phyloP scores from a whole-genome alignment of 2,113 vertebrate species.

The Trichomycterus rosablanca region DNA sequence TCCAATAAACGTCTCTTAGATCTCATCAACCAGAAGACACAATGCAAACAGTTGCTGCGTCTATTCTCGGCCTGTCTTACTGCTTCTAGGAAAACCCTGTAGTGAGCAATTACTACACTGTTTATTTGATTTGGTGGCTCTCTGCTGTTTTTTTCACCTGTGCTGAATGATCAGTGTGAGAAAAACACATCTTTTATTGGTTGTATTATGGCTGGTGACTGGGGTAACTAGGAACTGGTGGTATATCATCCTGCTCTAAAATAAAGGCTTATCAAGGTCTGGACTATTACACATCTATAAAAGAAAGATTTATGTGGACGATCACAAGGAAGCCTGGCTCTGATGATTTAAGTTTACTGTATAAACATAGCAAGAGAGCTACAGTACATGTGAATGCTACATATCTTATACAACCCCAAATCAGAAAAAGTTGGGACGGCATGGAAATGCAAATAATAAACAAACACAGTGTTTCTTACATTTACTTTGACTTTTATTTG shows the following conservation, averaged over 20 bases:
- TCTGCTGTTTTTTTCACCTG: conserved; percentile 20
- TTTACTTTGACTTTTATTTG: too few relatives aligned
- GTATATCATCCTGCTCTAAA: conserved; percentile 6
- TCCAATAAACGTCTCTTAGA: conserved; percentile 61
- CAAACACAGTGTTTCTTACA: too few relatives aligned
- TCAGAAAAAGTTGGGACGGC: too few relatives aligned
- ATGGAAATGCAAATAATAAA: too few relatives aligned
- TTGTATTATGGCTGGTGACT: background rate
- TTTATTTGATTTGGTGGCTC: conserved; percentile 50
- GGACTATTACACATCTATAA: too few relatives aligned
- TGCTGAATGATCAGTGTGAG: conserved; percentile 8
- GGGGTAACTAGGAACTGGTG: conserved; percentile 6
- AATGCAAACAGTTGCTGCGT: conserved; percentile 54
- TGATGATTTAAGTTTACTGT: too few relatives aligned
- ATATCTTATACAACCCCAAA: too few relatives aligned
- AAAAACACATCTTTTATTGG: conserved; percentile 10
- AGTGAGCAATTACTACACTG: conserved; percentile 56
- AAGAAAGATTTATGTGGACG: too few relatives aligned
- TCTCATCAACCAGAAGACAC: conserved; percentile 50
- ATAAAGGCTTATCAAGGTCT: background rate
- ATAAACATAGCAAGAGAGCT: too few relatives aligned
- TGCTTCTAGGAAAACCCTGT: conserved; percentile 63
- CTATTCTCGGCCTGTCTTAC: conserved; percentile 57
- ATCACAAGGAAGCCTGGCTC: too few relatives aligned
- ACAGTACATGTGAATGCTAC: too few relatives aligned